Evolutionary conservation across 2,797 vertebrate species (phyloP).

Genomic region (Syngnathus acus): DNA sequence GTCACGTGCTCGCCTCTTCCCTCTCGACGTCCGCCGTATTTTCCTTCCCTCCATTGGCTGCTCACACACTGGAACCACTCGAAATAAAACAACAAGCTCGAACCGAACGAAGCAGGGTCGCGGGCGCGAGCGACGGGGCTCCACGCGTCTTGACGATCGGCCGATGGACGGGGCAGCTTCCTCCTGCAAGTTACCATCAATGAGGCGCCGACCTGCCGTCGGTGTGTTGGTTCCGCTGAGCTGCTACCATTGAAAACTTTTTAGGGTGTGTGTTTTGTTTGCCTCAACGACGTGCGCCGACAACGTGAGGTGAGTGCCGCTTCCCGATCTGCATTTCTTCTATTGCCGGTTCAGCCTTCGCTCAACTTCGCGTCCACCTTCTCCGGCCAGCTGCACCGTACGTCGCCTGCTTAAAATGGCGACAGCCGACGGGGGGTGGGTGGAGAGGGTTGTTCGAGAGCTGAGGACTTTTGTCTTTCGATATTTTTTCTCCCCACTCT

Average conservation of each 20-base stretch:
- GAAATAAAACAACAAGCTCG: conserved; percentile 64
- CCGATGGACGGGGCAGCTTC: conserved; percentile 45
- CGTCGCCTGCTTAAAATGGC: conserved; percentile 77
- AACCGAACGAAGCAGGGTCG: conserved; percentile 16
- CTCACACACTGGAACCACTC: conserved; percentile 49
- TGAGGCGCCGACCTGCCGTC: conserved; percentile 50
- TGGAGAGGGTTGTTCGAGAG: conserved; percentile 34
- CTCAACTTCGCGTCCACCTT: conserved; percentile 27
- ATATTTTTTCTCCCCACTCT: background rate
- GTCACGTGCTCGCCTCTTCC: conserved; percentile 71
- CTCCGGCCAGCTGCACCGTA: conserved; percentile 59
- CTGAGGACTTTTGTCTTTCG: conserved; percentile 24
- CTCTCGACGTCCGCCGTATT: conserved; percentile 71
- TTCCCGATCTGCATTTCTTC: conserved; percentile 12
- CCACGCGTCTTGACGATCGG: conserved; percentile 46
- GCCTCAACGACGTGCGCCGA: conserved; percentile 21
- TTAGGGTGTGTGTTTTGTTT: background rate
- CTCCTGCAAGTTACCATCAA: conserved; percentile 61
- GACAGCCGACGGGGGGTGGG: conserved; percentile 55
- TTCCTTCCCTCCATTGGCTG: conserved; percentile 64
- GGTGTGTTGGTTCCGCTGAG: conserved; percentile 40
- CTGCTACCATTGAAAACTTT: conserved; percentile 55
- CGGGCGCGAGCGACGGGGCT: conserved; percentile 30
- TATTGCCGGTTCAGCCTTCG: background rate
- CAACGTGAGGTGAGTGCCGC: conserved; percentile 56